These are phyloP conservation scores for Zoanthus gigantus DNA, from an alignment of 92 coral and sea anemone genomes.

Conservation along the genomic window DNA sequence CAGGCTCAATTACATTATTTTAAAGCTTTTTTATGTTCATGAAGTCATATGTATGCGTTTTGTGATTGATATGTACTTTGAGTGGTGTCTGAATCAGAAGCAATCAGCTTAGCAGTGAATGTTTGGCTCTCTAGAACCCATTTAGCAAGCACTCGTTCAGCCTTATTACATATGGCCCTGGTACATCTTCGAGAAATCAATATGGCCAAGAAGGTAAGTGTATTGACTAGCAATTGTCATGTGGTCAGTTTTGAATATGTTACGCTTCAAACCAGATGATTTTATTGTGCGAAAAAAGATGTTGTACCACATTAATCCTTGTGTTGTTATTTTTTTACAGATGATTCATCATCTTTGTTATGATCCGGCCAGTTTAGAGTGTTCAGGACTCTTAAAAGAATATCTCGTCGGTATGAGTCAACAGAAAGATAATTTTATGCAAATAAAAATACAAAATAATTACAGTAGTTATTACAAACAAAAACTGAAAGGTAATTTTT, in stretches of 20 bases:
- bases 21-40: background rate
- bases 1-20: too few species aligned
- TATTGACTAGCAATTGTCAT: background rate
- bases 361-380: slow-evolving; percentile 98
- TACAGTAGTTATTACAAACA: background rate
- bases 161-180: slow-evolving; percentile 86
- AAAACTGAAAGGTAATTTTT: too few species aligned
- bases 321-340: slow-evolving; percentile 44
- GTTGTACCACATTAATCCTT: background rate
- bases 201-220: slow-evolving; percentile 78
- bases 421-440: background rate
- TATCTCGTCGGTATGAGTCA: slow-evolving; percentile 87
- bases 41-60: background rate
- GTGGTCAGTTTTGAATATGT: too few species aligned
- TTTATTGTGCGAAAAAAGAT: too few species aligned
- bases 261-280: too few species aligned
- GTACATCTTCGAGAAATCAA: slow-evolving; percentile 85
- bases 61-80: background rate
- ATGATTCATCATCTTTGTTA: slow-evolving; percentile 87
- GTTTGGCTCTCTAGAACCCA: slow-evolving; percentile 74
- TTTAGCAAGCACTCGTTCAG: slow-evolving; percentile 86
- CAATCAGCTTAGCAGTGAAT: background rate
- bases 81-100: background rate
- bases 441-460: background rate
- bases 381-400: slow-evolving; percentile 85